Conservation (phyloP, 1,140 invertebrate genomes). For the Orius insidiosus region DNA sequence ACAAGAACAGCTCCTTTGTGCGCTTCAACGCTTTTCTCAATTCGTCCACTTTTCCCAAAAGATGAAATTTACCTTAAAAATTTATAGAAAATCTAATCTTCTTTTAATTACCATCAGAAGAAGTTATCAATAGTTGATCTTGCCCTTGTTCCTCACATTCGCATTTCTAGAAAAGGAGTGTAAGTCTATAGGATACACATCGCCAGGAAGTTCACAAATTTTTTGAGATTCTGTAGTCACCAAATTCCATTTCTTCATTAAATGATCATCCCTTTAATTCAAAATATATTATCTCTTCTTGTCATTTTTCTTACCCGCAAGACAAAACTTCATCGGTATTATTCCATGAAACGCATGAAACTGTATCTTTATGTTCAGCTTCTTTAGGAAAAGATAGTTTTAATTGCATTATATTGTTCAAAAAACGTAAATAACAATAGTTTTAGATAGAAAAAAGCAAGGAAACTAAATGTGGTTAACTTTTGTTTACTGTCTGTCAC, state of each 20-base stretch:
- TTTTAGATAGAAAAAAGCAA: no score
- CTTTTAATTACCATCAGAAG: conserved; percentile 77
- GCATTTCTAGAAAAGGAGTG: conserved; percentile 55
- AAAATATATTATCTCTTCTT: background rate
- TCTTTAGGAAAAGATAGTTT: conserved; percentile 57
- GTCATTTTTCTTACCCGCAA: conserved; percentile 41
- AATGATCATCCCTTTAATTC: conserved; percentile 66
- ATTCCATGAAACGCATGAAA: conserved; percentile 81
- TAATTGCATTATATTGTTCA: conserved; percentile 49
- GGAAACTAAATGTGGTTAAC: no score
- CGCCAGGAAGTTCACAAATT: conserved; percentile 57
- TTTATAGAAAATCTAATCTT: background rate
- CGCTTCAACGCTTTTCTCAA: conserved; percentile 83
- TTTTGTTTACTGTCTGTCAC: no score
- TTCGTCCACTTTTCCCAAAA: conserved; percentile 74
- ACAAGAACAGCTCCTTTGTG: conserved; percentile 80
- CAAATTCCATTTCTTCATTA: conserved; percentile 75
- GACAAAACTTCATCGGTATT: conserved; percentile 83
- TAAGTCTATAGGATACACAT: conserved; percentile 75
- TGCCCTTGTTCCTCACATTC: conserved; percentile 45
- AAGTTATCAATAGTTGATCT: conserved; percentile 73
- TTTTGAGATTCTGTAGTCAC: conserved; percentile 55
- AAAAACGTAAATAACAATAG: background rate
- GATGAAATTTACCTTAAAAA: conserved; percentile 62
- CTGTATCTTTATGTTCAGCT: conserved; percentile 51